Conservation (phyloP, 1,140 invertebrate genomes). For the Mamestra configurata region DNA sequence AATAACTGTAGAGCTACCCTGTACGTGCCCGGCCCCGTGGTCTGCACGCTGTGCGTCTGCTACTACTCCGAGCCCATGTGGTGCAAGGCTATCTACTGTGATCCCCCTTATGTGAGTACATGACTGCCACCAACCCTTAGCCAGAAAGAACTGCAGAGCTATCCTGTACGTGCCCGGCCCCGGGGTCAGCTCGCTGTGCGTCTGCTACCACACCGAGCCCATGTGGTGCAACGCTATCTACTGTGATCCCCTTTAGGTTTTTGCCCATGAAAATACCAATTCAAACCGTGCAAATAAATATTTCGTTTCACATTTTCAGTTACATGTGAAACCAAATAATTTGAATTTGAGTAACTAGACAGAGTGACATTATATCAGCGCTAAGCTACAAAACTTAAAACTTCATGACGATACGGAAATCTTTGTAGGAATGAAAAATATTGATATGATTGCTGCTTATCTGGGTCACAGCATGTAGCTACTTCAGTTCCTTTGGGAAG, state of each 20-base stretch:
- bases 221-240: constrained; percentile 96
- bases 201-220: constrained; percentile 95
- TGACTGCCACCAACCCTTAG: neutral
- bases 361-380: too few species aligned
- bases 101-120: constrained; percentile 93
- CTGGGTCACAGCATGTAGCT: too few species aligned
- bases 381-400: too few species aligned
- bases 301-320: too few species aligned
- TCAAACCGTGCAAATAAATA: too few species aligned
- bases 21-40: constrained; percentile 93
- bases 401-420: too few species aligned
- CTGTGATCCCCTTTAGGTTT: constrained; percentile 95
- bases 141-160: neutral
- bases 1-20: constrained; percentile 66
- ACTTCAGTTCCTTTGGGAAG: too few species aligned
- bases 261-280: too few species aligned
- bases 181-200: constrained; percentile 94
- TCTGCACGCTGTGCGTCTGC: constrained; percentile 95
- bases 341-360: too few species aligned
- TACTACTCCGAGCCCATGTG: constrained; percentile 95
- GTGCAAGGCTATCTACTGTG: constrained; percentile 95
- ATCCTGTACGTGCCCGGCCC: constrained; percentile 93
- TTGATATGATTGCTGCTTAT: too few species aligned
- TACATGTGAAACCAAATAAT: too few species aligned
- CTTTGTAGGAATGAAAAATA: too few species aligned